These are phyloP conservation scores for Sandelia bainsii DNA, from an alignment of 2,797 vertebrate genomes.

Conservation along the genomic window DNA sequence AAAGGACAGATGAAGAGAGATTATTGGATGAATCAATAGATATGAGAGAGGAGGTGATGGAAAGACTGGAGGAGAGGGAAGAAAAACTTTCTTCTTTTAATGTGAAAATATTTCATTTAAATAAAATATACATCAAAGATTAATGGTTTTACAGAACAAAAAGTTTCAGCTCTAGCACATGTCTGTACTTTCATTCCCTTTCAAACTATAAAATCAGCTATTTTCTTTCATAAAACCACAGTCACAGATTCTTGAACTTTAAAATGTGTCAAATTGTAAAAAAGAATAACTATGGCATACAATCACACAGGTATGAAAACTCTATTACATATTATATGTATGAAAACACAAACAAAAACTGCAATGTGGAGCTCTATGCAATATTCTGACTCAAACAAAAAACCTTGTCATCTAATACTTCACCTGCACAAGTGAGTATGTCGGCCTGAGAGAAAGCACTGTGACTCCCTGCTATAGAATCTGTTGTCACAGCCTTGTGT, in stretches of 20 bases:
- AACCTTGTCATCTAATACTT: background rate
- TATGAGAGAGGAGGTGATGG: background rate
- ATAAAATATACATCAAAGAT: background rate
- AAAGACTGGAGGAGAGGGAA: background rate
- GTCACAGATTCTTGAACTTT: background rate
- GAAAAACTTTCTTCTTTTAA: background rate
- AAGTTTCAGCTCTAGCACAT: background rate
- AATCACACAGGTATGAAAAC: too few relatives aligned
- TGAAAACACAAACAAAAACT: too few relatives aligned
- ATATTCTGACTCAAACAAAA: background rate
- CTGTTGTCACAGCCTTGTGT: background rate
- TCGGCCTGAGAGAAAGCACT: background rate
- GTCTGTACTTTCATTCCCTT: background rate
- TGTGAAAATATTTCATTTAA: background rate
- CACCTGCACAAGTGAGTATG: background rate
- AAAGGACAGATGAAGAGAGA: conserved; percentile 9
- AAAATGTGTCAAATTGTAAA: background rate
- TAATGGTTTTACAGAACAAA: background rate
- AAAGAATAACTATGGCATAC: background rate
- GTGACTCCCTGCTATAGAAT: background rate
- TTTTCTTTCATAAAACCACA: background rate
- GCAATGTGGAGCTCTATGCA: rapidly evolving
- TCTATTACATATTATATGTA: too few relatives aligned
- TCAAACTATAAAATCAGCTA: background rate
- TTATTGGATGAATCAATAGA: conserved; percentile 21